These are phyloP conservation scores for Anisognathus igniventris DNA, from an alignment of 2,797 vertebrate genomes.

Conservation along the genomic window DNA sequence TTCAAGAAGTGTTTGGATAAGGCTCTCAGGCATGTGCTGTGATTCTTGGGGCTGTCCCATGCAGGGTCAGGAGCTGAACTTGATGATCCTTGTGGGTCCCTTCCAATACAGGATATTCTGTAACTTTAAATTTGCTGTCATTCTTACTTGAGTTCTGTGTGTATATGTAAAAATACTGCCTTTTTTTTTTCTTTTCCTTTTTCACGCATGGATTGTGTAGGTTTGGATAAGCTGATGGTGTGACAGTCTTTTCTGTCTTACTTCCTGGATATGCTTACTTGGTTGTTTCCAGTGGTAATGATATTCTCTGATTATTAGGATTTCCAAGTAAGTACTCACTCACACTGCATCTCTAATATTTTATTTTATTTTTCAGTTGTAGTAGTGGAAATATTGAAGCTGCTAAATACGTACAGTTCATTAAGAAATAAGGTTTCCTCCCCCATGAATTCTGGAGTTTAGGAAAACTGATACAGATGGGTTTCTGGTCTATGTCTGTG, in stretches of 20 bases:
- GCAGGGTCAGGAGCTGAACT: background rate
- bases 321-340: background rate
- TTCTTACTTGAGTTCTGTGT: background rate
- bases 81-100: background rate
- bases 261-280: background rate
- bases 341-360: background rate
- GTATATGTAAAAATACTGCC: background rate
- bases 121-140: background rate
- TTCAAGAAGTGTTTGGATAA: background rate
- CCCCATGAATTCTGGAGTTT: background rate
- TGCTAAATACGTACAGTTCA: background rate
- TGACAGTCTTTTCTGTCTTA: background rate
- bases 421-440: constrained; percentile 3
- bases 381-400: background rate
- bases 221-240: background rate
- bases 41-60: background rate
- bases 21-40: background rate
- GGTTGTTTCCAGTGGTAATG: background rate
- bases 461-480: background rate
- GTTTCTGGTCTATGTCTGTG: background rate
- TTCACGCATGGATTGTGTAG: background rate
- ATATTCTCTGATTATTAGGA: background rate
- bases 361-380: background rate
- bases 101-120: background rate
- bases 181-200: background rate